phyloP scores from a whole-genome alignment of 2,797 vertebrate species.

The Oryzias sinensis region DNA sequence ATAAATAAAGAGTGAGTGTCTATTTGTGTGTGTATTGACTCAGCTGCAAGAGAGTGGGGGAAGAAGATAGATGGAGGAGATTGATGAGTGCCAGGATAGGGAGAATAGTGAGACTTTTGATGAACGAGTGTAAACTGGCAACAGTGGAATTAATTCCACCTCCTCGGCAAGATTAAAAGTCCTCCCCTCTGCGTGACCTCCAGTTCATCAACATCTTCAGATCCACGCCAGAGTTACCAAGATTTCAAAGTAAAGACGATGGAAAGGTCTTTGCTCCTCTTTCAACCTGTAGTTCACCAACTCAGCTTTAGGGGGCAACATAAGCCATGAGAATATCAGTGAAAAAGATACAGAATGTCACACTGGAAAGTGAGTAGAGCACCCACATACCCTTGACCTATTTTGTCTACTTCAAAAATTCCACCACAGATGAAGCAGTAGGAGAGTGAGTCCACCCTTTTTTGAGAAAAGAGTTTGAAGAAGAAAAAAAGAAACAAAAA shows the following conservation, averaged over 20 bases:
- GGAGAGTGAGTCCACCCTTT: conserved; percentile 5
- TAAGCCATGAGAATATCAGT: conserved; percentile 48
- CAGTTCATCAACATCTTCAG: conserved; percentile 31
- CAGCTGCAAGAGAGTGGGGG: conserved; percentile 71
- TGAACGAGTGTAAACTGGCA: conserved; percentile 79
- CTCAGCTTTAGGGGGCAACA: conserved; percentile 72
- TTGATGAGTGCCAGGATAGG: conserved; percentile 70
- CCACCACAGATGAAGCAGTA: conserved; percentile 12
- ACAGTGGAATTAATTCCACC: conserved; percentile 78
- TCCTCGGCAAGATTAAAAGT: conserved; percentile 69
- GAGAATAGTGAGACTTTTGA: conserved; percentile 77
- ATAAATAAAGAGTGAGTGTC: conserved; percentile 63
- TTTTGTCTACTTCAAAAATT: conserved; percentile 40
- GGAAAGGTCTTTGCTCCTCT: background rate
- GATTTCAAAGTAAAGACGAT: conserved; percentile 5
- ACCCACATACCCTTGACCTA: conserved; percentile 38
- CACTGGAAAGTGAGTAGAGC: conserved; percentile 16
- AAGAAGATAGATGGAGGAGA: conserved; percentile 64
- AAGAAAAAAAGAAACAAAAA: conserved; percentile 56
- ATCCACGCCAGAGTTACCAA: conserved; percentile 29
- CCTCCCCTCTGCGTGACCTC: conserved; percentile 73
- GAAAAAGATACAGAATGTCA: conserved; percentile 25
- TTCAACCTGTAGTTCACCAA: conserved; percentile 56
- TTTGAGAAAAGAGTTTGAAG: conserved; percentile 8
- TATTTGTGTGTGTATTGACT: conserved; percentile 76